Conservation (phyloP, 30 jellyfish, hydroid and myxozoan species). For the Aurelia coerulea region DNA sequence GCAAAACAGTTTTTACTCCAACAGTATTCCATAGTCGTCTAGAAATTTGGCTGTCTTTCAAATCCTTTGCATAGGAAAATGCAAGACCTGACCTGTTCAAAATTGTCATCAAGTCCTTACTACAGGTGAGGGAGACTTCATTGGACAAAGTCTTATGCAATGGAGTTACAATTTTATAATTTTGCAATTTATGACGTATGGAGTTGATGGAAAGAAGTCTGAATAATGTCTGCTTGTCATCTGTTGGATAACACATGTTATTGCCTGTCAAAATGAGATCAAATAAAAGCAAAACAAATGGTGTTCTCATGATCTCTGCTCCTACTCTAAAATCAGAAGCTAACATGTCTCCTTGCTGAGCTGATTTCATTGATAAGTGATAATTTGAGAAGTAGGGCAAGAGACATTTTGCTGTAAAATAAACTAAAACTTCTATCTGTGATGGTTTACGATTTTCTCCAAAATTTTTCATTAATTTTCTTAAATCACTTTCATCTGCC, state of each 20-base stretch:
- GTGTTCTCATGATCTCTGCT: slow-evolving; percentile 13
- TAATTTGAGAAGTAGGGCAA: background rate
- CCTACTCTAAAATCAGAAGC: slow-evolving; percentile 18
- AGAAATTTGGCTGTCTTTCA: slow-evolving; percentile 33
- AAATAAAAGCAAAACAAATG: slow-evolving; percentile 4
- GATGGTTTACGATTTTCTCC: slow-evolving; percentile 21
- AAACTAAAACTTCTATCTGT: background rate
- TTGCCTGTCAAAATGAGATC: slow-evolving; percentile 28
- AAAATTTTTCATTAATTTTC: background rate
- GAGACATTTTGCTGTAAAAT: slow-evolving; percentile 22
- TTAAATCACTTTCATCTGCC: too few species aligned
- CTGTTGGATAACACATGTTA: background rate
- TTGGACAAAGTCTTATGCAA: background rate
- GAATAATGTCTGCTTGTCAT: background rate
- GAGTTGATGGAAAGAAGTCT: slow-evolving; percentile 13
- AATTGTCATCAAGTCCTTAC: slow-evolving; percentile 9
- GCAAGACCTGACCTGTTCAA: slow-evolving; percentile 27
- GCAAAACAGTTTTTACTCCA: slow-evolving; percentile 22
- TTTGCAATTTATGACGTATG: slow-evolving; percentile 7
- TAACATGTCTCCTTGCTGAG: background rate
- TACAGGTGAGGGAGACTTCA: background rate
- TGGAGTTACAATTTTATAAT: slow-evolving; percentile 7
- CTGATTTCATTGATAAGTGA: background rate
- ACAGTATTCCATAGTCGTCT: slow-evolving; percentile 20
- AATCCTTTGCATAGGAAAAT: slow-evolving; percentile 27